Evolutionary conservation across 2,113 vertebrate genomes (phyloP).

Genomic region (Echinops telfairi): DNA sequence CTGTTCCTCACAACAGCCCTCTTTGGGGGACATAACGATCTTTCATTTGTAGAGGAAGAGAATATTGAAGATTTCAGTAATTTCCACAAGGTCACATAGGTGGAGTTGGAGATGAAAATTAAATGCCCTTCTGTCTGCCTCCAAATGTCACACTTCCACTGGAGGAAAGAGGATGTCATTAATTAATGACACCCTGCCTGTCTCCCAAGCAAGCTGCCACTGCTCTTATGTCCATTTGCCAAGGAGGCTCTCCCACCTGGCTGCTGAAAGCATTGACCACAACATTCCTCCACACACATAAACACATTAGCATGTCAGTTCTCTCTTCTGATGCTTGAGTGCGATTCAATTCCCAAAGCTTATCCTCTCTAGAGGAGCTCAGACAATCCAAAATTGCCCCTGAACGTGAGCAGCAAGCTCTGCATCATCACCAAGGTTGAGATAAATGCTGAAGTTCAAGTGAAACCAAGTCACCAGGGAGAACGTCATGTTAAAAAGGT

Average conservation of each 20-base stretch:
- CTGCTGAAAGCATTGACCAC: not conserved
- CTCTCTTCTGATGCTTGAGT: not conserved
- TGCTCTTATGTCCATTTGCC: not conserved
- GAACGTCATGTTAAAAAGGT: not conserved
- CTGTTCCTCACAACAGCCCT: not conserved
- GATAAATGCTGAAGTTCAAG: not conserved
- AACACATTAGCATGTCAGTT: not conserved
- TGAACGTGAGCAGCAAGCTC: not conserved
- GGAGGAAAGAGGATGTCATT: conserved; percentile 39
- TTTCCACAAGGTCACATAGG: conserved; percentile 42
- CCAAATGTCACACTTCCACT: conserved; percentile 32
- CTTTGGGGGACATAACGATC: not conserved
- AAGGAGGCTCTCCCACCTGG: conserved; percentile 16
- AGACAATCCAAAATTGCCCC: rapidly evolving
- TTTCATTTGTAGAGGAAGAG: not conserved
- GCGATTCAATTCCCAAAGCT: not conserved
- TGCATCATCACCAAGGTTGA: not conserved
- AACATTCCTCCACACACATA: not conserved
- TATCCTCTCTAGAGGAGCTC: not conserved
- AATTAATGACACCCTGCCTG: conserved; percentile 52
- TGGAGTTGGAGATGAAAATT: conserved; percentile 44
- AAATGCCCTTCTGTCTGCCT: conserved; percentile 41
- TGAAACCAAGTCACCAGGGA: not conserved
- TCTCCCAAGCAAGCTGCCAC: conserved; percentile 62
- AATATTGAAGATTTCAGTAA: not conserved